These are phyloP conservation scores for Coelinius sp. DNA, from an alignment of 2,888 invertebrate species.

Conservation along the genomic window DNA sequence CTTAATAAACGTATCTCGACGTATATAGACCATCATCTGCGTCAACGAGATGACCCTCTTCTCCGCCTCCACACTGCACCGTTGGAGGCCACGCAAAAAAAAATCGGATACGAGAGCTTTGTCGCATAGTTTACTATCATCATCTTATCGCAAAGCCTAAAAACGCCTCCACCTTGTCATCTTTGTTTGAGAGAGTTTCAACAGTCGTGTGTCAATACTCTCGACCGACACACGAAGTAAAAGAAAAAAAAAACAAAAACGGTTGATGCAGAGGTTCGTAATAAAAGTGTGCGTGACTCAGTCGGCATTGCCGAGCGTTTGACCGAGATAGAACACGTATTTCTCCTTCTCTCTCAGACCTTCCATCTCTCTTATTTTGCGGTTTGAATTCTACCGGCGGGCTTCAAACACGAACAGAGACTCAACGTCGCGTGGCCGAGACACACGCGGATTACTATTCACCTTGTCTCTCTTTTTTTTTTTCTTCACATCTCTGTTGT, in stretches of 20 bases:
- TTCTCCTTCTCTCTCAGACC: constrained; percentile 35
- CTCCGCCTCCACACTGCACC: constrained; percentile 5
- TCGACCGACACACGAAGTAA: not conserved
- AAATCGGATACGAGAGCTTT: not conserved
- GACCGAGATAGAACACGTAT: constrained; percentile 49
- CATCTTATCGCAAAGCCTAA: constrained; percentile 1
- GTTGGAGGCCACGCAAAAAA: not conserved
- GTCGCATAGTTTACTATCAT: not conserved
- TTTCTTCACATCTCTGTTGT: not conserved
- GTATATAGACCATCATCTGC: constrained; percentile 15
- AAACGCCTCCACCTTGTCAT: not conserved
- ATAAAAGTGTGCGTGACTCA: constrained; percentile 49
- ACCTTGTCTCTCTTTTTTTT: not conserved
- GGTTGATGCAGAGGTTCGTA: constrained; percentile 1
- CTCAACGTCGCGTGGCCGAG: constrained; percentile 26
- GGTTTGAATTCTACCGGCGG: not conserved
- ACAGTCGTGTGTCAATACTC: constrained; percentile 15
- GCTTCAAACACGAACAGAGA: constrained; percentile 28
- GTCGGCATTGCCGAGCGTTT: constrained; percentile 46
- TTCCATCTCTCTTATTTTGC: not conserved
- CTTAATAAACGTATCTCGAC: not conserved
- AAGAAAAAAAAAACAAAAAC: not conserved
- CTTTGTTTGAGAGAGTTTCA: not conserved
- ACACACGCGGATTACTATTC: constrained; percentile 17
- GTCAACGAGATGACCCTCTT: not conserved